Conservation (phyloP, 2,888 invertebrate genomes). For the Trachelus stipa region DNA sequence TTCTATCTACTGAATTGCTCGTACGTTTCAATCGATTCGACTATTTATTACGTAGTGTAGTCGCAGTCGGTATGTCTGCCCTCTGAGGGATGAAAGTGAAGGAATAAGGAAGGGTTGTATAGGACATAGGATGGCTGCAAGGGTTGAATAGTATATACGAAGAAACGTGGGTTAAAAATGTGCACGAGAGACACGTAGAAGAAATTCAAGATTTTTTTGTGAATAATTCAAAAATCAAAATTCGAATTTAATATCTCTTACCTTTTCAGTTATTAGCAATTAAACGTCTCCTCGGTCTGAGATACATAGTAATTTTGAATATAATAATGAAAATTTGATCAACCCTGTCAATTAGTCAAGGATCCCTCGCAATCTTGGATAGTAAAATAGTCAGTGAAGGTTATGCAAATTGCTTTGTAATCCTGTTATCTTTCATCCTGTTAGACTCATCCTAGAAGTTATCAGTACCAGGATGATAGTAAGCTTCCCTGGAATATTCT, state of each 20-base stretch:
- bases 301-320: neutral
- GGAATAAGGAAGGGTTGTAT: neutral
- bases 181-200: neutral
- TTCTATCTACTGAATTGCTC: neutral
- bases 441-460: constrained; percentile 48
- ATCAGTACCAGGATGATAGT: neutral
- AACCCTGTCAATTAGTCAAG: neutral
- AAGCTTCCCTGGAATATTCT: neutral
- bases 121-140: neutral
- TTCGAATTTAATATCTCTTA: neutral
- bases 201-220: neutral
- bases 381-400: constrained; percentile 55
- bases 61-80: neutral
- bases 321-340: neutral
- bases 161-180: neutral
- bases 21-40: neutral
- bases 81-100: neutral
- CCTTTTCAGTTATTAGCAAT: neutral
- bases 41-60: neutral
- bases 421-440: constrained; percentile 65
- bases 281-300: neutral
- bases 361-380: neutral
- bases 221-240: neutral
- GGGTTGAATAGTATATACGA: neutral
- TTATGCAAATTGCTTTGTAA: constrained; percentile 67